A percentile compares a stretch with the other conserved stretches of the same genome.
Conservation (phyloP, 2,797 vertebrate species). For the Poecilia gillii region DNA sequence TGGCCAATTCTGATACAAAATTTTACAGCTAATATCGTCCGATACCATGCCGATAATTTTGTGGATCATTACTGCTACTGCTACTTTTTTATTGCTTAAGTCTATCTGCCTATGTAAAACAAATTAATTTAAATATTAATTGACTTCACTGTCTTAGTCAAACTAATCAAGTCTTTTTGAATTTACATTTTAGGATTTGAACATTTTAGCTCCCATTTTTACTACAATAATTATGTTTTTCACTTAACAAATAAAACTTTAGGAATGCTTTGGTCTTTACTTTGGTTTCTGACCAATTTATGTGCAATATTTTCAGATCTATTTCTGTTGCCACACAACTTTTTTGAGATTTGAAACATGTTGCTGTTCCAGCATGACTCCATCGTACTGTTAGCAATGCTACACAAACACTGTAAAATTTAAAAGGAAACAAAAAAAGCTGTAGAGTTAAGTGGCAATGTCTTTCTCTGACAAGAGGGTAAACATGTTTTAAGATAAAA, state of each 20-base stretch:
- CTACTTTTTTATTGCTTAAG: too few species aligned
- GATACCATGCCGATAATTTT: too few species aligned
- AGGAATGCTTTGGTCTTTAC: background rate
- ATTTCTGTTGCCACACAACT: background rate
- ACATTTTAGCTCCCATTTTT: background rate
- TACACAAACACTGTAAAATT: background rate
- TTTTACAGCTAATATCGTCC: too few species aligned
- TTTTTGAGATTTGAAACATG: background rate
- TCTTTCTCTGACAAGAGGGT: background rate
- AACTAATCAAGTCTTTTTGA: background rate
- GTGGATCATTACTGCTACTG: too few species aligned
- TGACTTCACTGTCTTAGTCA: background rate
- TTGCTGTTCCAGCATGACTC: slow-evolving; percentile 18
- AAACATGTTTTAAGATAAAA: slow-evolving; percentile 4
- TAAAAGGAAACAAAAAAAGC: background rate
- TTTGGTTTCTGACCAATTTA: background rate
- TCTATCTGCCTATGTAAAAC: too few species aligned
- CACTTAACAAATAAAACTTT: background rate
- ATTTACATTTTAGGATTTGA: background rate
- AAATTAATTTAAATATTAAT: background rate
- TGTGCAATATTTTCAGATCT: background rate
- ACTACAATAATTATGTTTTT: background rate
- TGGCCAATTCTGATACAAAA: too few species aligned
- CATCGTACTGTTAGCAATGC: background rate
- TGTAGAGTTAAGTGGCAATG: background rate